phyloP scores from a whole-genome alignment of 2,888 invertebrate species.

The Drosophila affinis region DNA sequence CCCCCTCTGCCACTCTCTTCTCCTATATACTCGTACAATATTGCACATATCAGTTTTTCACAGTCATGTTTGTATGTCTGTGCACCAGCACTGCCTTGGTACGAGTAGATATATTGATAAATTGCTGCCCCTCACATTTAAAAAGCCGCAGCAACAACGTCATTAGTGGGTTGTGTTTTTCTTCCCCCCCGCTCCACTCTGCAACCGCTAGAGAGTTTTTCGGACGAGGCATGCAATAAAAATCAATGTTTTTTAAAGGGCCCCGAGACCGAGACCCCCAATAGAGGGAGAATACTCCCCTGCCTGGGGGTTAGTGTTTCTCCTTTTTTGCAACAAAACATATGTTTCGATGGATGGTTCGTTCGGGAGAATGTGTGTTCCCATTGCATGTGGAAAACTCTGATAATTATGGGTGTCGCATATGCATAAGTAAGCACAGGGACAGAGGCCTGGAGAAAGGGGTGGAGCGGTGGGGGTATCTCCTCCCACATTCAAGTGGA shows the following conservation, averaged over 20 bases:
- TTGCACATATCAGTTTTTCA: conserved; percentile 54
- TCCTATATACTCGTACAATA: conserved; percentile 30
- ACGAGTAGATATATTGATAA: conserved; percentile 51
- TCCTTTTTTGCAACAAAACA: conserved; percentile 9
- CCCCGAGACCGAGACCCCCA: not conserved
- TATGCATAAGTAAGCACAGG: conserved; percentile 35
- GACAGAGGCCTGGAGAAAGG: not conserved
- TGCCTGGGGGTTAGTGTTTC: not conserved
- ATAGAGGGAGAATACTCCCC: not conserved
- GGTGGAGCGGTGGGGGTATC: too few relatives aligned
- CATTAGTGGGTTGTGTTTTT: conserved; percentile 51
- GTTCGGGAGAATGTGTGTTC: conserved; percentile 16
- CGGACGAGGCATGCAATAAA: not conserved
- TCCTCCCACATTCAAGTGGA: not conserved
- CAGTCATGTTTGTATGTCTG: conserved; percentile 12
- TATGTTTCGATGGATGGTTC: conserved; percentile 21
- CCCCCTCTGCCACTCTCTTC: not conserved
- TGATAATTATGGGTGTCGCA: conserved; percentile 66
- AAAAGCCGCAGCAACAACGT: conserved; percentile 60
- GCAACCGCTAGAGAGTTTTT: not conserved
- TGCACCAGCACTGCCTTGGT: not conserved
- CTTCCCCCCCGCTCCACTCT: not conserved
- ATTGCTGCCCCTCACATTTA: conserved; percentile 40
- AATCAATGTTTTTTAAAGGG: not conserved
- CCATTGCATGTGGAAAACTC: conserved; percentile 49